Evolutionary conservation across 2,888 invertebrate genomes (phyloP), one percentile per base, ranked within the genome.

Genomic region (Odontomyia ornata): DNA sequence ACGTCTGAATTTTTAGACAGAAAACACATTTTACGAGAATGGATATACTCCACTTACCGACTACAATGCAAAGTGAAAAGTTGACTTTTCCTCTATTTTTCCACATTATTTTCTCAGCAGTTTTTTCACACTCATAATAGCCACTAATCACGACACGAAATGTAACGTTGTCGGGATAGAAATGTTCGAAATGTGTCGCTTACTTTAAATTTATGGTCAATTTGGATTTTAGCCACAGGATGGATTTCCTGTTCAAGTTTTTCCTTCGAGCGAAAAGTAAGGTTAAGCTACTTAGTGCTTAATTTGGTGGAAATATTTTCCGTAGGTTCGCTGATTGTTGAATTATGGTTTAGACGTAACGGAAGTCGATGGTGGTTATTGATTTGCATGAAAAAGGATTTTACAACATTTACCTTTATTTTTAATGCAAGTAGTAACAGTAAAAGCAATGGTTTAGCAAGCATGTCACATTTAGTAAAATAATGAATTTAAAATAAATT

Each of bases 171-270:
- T 78, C 79, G 78, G 80, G 78, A 80, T 79, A 79, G 80, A 81
- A 81, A 79, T 79, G 79, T 79, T 79, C 77, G 79, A 80, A 81
- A 80, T 79, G 79, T 81, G 80, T 80, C 80, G 81, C 80, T 79
- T 81, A 81, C 76, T 79, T 79, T 77, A 81, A 79, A 80, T 81
- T 80, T 81, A 81, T 79, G 81, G 80, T 79, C 79, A 80, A 79
- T 80, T 81, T 81, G 79, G 79, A 81, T 80, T 80, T 78, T 76
- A 80, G 23, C 62, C 69, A 43, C 73, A 73, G 36, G 73, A 57
- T 60, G 43, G 64, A 67, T 65, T 64, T 76, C 52, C 69, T 25
- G 62, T 62, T 71, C 60, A 36, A 64, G n/a, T 56, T 47, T 57
- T 56, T n/a, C 75, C 67, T 75, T 77, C 27, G 43, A 18, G 1